Evolutionary conservation across 2,113 vertebrate species (phyloP).

Genomic region (Coryphaenoides rupestris): DNA sequence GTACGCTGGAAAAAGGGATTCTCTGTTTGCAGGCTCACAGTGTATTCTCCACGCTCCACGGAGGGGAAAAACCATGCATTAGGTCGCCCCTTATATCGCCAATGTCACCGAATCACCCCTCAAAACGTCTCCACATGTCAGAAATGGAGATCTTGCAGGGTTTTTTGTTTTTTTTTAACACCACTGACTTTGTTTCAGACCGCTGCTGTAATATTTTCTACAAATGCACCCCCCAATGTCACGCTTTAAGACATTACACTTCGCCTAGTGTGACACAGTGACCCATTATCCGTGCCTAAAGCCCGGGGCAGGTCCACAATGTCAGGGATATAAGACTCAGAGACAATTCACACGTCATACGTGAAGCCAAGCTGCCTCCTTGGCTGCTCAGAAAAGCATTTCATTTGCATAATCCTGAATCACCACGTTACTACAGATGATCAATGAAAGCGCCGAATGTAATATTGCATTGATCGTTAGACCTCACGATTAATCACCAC

Average conservation of each 20-base stretch:
- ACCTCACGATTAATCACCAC: too few species aligned
- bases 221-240: slow-evolving; percentile 24
- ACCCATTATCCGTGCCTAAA: slow-evolving; percentile 63
- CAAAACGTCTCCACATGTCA: too few species aligned
- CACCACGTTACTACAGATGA: slow-evolving; percentile 35
- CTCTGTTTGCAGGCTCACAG: background rate
- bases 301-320: slow-evolving; percentile 56
- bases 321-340: slow-evolving; percentile 50
- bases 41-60: background rate
- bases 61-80: background rate
- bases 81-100: background rate
- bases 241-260: slow-evolving; percentile 52
- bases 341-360: slow-evolving; percentile 41
- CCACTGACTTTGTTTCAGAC: background rate
- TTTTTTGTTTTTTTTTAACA: too few species aligned
- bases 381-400: slow-evolving; percentile 39
- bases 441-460: slow-evolving; percentile 8
- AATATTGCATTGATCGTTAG: background rate
- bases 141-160: background rate
- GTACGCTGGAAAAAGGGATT: background rate
- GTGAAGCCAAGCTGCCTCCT: too few species aligned
- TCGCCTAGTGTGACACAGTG: slow-evolving; percentile 68
- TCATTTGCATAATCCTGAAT: slow-evolving; percentile 44
- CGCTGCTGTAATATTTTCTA: background rate
- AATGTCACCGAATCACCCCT: background rate